phyloP scores from a whole-genome alignment of 2,888 invertebrate species.

The Exocentrus adspersus region DNA sequence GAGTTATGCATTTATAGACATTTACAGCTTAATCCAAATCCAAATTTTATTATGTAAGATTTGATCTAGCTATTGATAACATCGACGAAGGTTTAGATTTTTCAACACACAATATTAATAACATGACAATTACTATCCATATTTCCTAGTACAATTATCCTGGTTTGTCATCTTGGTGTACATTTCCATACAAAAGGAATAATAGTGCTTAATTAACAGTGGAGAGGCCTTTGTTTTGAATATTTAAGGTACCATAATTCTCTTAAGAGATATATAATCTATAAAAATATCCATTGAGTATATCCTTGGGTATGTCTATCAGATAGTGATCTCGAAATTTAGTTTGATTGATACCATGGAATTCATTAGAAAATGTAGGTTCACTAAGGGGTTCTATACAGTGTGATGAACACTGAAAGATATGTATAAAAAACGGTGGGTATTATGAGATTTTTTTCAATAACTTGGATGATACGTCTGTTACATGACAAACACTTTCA shows the following conservation, averaged over 20 bases:
- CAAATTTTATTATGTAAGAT: no score
- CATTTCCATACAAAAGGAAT: conserved; percentile 43
- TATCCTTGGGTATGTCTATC: conserved; percentile 20
- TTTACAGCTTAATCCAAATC: no score
- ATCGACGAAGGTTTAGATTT: background rate
- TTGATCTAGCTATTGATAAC: no score
- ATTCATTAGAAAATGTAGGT: conserved; percentile 44
- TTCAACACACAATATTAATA: background rate
- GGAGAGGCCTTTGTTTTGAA: conserved; percentile 45
- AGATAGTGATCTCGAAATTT: conserved; percentile 36
- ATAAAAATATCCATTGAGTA: conserved; percentile 41
- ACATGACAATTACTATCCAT: conserved; percentile 5
- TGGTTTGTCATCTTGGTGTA: conserved; percentile 30
- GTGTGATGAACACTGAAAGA: conserved; percentile 35
- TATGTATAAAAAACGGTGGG: conserved; percentile 28
- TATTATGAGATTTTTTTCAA: conserved; percentile 19
- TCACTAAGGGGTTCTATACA: conserved; percentile 34
- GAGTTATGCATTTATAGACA: no score
- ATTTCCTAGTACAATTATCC: conserved; percentile 9
- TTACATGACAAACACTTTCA: conserved; percentile 13
- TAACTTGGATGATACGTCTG: conserved; percentile 17
- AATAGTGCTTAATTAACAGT: conserved; percentile 49
- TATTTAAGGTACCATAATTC: conserved; percentile 47
- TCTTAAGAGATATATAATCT: conserved; percentile 46
- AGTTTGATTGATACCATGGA: conserved; percentile 45